Evolutionary conservation across 1,140 invertebrate species (phyloP).

Genomic region (Goniozus legneri): DNA sequence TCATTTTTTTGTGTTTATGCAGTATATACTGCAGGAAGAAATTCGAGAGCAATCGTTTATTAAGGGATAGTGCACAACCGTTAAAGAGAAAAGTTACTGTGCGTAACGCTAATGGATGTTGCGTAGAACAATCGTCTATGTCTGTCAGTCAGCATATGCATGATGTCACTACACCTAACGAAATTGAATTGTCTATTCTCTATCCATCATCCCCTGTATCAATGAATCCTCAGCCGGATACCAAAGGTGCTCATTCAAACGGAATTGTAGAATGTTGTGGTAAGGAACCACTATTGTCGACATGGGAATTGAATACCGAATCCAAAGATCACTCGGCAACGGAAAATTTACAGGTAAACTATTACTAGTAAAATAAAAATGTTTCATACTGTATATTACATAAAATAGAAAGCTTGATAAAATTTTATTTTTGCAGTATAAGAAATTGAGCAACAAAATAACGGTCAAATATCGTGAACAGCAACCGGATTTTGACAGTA

Average conservation of each 20-base stretch:
- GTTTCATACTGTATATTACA: constrained; percentile 4
- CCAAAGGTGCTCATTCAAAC: constrained; percentile 50
- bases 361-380: neutral
- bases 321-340: constrained; percentile 52
- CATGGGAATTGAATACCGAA: constrained; percentile 51
- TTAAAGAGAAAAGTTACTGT: constrained; percentile 34
- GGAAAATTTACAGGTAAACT: constrained; percentile 57
- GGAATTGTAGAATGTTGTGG: constrained; percentile 47
- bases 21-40: constrained; percentile 47
- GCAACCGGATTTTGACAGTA: constrained; percentile 35
- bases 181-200: constrained; percentile 45
- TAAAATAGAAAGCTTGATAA: no score
- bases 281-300: constrained; percentile 47
- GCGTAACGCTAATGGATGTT: constrained; percentile 44
- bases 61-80: constrained; percentile 36
- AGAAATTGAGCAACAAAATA: constrained; percentile 24
- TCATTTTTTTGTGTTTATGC: constrained; percentile 44
- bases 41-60: constrained; percentile 38
- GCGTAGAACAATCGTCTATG: constrained; percentile 39
- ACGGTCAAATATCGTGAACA: constrained; percentile 10
- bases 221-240: constrained; percentile 40
- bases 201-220: constrained; percentile 40
- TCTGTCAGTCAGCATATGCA: constrained; percentile 38
- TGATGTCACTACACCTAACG: constrained; percentile 30
- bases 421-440: constrained; percentile 31